Evolutionary conservation across 2,797 vertebrate species (phyloP).

Genomic region (Hybognathus amarus): DNA sequence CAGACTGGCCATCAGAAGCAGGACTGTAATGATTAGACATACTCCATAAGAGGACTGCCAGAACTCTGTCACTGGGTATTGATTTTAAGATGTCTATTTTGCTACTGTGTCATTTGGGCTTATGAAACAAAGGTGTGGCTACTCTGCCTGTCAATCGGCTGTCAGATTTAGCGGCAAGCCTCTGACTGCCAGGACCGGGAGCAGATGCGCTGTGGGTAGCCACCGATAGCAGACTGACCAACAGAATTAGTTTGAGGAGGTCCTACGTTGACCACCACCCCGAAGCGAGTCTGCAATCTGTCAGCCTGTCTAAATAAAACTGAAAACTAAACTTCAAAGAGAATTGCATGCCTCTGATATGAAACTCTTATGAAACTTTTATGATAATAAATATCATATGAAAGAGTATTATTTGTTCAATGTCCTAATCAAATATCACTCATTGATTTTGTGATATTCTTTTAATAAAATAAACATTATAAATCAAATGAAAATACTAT

Average conservation of each 20-base stretch:
- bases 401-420: not conserved
- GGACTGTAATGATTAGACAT: constrained; percentile 37
- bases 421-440: not conserved
- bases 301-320: constrained; percentile 14
- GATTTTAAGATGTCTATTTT: constrained; percentile 51
- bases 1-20: constrained; percentile 25
- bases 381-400: not conserved
- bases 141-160: constrained; percentile 70
- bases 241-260: constrained; percentile 61
- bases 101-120: constrained; percentile 66
- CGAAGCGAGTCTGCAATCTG: constrained; percentile 2
- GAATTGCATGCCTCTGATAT: not conserved
- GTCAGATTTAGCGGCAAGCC: constrained; percentile 68
- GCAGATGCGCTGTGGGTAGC: constrained; percentile 70
- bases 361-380: constrained; percentile 9
- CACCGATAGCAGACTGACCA: constrained; percentile 73
- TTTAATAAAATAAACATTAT: not conserved
- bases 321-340: constrained; percentile 23
- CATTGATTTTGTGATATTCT: not conserved
- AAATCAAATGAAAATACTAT: not conserved
- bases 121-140: constrained; percentile 66
- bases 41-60: constrained; percentile 2
- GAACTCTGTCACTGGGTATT: constrained; percentile 15
- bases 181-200: constrained; percentile 73
- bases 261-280: not conserved